A percentile compares a stretch with the other conserved stretches of the same genome.
Conservation (phyloP, 2,797 vertebrate species). For the Anguilla obscura region DNA sequence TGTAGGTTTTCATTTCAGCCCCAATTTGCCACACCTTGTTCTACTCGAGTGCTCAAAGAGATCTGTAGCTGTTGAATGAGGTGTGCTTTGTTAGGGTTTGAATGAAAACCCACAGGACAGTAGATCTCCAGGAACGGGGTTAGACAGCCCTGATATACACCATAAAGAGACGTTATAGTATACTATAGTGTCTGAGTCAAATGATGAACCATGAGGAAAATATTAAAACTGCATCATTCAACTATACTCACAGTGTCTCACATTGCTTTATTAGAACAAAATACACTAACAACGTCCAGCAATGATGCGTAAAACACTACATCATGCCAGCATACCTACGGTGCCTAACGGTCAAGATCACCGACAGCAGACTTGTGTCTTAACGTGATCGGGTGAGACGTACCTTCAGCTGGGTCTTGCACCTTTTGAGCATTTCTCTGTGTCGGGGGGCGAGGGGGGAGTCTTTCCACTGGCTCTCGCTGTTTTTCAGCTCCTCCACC, state of each 20-base stretch:
- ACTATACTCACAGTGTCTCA: background rate
- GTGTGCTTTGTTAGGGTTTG: no score
- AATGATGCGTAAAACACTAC: background rate
- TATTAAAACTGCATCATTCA: no score
- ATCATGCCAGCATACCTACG: background rate
- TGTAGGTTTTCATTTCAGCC: no score
- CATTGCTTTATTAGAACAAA: background rate
- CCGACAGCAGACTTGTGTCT: background rate
- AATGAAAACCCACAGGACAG: no score
- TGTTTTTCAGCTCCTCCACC: constrained; percentile 96
- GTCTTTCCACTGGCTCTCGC: constrained; percentile 97
- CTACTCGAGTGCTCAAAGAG: no score
- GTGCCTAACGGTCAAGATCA: background rate
- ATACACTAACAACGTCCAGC: background rate
- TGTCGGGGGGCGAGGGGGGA: constrained; percentile 91
- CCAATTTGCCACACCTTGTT: no score
- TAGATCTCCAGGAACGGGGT: no score
- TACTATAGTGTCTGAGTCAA: background rate
- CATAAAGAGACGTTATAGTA: no score
- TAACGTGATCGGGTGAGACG: constrained; percentile 18
- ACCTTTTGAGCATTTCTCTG: constrained; percentile 96
- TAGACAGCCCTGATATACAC: no score
- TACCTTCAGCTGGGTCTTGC: constrained; percentile 98
- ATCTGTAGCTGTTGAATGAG: no score
- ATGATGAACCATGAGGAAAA: no score